Evolutionary conservation across 1,140 invertebrate species (phyloP).

Genomic region (Zophobas atratus): DNA sequence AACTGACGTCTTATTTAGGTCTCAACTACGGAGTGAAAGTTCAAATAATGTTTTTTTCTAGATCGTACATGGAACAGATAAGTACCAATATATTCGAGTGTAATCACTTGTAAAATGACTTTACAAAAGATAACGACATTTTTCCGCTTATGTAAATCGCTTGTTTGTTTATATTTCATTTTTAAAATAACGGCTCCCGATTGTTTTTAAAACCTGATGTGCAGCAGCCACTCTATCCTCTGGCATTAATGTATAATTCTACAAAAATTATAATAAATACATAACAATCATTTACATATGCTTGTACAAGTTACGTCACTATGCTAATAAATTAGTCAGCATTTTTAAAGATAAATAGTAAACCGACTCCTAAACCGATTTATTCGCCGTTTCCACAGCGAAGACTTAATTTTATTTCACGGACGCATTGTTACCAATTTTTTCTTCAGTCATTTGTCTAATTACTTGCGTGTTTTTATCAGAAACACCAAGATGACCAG

Average conservation of each 20-base stretch:
- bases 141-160: conserved; percentile 11
- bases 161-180: conserved; percentile 23
- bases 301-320: conserved; percentile 26
- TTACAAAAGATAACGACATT: neutral
- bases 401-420: conserved; percentile 5
- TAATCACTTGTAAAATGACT: conserved; percentile 26
- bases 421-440: neutral
- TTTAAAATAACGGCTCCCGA: conserved; percentile 8
- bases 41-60: conserved; percentile 7
- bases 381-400: neutral
- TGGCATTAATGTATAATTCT: conserved; percentile 4
- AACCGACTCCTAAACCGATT: conserved; percentile 7
- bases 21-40: conserved; percentile 10
- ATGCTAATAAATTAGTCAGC: conserved; percentile 41
- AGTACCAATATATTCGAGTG: neutral
- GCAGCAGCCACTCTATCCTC: neutral
- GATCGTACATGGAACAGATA: neutral
- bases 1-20: conserved; percentile 1
- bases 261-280: conserved; percentile 16
- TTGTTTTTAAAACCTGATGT: conserved; percentile 4
- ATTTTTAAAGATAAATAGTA: conserved; percentile 32
- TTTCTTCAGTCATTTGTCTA: neutral
- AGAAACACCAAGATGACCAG: no score
- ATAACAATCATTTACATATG: conserved; percentile 24
- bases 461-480: no score